Base-by-base conservation (phyloP, 2,113 vertebrate genomes). In the Speoplatyrhinus poulsoni region DNA sequence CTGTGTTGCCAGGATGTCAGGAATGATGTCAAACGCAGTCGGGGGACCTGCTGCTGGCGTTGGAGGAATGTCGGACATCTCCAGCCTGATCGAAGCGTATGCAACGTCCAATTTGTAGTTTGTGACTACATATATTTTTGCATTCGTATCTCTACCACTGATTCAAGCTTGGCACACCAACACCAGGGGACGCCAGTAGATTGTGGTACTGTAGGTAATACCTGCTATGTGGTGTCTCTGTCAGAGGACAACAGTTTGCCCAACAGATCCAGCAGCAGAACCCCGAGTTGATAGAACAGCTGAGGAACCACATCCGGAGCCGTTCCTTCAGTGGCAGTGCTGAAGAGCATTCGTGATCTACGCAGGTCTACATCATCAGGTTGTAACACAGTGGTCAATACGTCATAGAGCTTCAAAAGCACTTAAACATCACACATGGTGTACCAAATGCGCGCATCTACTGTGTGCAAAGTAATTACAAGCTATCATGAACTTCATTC, bases 261-360 rank as follows among this genome's bases (percentile, higher is more conserved):
- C 97, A 99, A 85, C 97, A 99, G 93, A 99, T 99, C 84, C 96
- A 99, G 88, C 97, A 99, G 80, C 97, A 99, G 92, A 99, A 98
- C 83, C 97, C 97, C 0, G 97, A 99, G 88, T 91, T 98, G 70
- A 98, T 99, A 70, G 96, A 99, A 82, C 97, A 99, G 88, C 86
- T 99, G 67, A 94, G 96, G 86, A 98, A 97, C 85, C 97, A 99
- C 73, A 95, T 99, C 87, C 93, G 96, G 78, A 97, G 97, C 92
- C 94, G 96, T 62, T 96, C 96, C 1, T 96, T 98, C 90, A 98
- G 96, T 72, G 93, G 96, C 91, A 97, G 95, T 60, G 92, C 95
- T 0, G 96, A 98, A 84, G 97, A 98, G 59, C 95, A 96, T 80
- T 98, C 97, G 83, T 99, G 96, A 99, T 85, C 75, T 12, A 0